Base-by-base conservation (phyloP, 1,140 invertebrate genomes). In the Drosophila tristis region DNA sequence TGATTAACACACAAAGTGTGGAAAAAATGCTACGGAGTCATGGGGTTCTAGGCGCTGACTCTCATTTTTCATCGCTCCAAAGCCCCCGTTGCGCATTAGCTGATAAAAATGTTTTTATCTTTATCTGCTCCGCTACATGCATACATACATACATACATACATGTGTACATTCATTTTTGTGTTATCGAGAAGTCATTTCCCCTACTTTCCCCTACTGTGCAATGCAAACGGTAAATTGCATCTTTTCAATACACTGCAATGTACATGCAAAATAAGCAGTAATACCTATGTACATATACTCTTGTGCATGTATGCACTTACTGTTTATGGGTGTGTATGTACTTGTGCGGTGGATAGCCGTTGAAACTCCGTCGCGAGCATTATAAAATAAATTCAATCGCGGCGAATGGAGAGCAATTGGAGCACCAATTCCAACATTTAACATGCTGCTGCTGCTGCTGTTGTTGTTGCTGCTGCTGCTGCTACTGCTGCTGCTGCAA, bases 321-420 rank as follows among this genome's bases (percentile, higher is more conserved):
- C 53, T 26, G 45, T 9, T 35, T 7, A 20, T 45, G 45, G 5
- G 16, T 9, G 1, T 44, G 23, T 43, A 2, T 15, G 2, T 49
- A 11, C 23, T 11, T 39, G 13, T 11, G 16, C 26, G 29, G 48
- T 43, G 74, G 70, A 80, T 79, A 82, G 84, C 61, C 73, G 67
- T 74, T 56, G 73, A 51, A 67, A 81, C 51, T 71, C 49, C 50
- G 82, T 54, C 57, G 79, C 74, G 56, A 68, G 84, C 66, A 74
- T 89, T 89, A 79, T 87, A 89, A 79, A 87, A 82, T 87, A 79
- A 82, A 87, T 87, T 89, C 84, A 89, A 87, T 89, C 84, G 79
- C 45, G 11, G 39, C 50, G 54, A 70, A 78, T 74, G 74, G 74
- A 78, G 80, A 86, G 81, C 81, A 86, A 86, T 70, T 77, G 81